Evolutionary conservation across 2,797 vertebrate genomes (phyloP).

Genomic region (Anas flavirostris): DNA sequence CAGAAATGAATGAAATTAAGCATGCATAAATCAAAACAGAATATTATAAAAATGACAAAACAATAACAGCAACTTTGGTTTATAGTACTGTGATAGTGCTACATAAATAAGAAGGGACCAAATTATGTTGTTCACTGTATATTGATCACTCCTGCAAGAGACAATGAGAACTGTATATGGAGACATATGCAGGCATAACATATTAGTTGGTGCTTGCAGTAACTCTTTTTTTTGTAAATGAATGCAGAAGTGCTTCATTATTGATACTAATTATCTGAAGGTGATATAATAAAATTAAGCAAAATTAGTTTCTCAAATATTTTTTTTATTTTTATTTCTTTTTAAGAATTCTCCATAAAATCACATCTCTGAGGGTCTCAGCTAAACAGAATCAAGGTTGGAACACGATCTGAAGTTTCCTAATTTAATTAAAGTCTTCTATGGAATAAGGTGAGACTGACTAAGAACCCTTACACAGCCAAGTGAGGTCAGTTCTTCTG

Average conservation of each 20-base stretch:
- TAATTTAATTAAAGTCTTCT: not conserved
- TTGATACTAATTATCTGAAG: not conserved
- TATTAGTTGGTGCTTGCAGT: not conserved
- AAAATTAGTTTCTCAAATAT: not conserved
- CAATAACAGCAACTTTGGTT: not conserved
- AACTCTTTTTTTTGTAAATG: not conserved
- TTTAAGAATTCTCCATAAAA: not conserved
- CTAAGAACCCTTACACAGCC: not conserved
- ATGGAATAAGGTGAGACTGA: not conserved
- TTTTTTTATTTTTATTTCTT: not conserved
- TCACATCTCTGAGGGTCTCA: not conserved
- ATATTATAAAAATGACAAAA: slow-evolving; percentile 28
- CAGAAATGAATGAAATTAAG: slow-evolving; percentile 38
- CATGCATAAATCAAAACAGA: slow-evolving; percentile 15
- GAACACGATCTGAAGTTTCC: not conserved
- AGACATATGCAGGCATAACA: not conserved
- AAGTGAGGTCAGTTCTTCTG: not conserved
- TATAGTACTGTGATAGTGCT: not conserved
- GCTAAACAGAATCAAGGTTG: not conserved
- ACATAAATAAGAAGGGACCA: not conserved
- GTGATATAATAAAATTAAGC: not conserved
- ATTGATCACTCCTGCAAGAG: not conserved
- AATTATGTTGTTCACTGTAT: not conserved
- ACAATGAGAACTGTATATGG: not conserved
- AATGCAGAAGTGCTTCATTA: not conserved